A percentile compares a stretch with the other conserved stretches of the same genome.
Evolutionary conservation across 1,140 invertebrate genomes (phyloP).

Genomic region (Pachypeltis micranthus): DNA sequence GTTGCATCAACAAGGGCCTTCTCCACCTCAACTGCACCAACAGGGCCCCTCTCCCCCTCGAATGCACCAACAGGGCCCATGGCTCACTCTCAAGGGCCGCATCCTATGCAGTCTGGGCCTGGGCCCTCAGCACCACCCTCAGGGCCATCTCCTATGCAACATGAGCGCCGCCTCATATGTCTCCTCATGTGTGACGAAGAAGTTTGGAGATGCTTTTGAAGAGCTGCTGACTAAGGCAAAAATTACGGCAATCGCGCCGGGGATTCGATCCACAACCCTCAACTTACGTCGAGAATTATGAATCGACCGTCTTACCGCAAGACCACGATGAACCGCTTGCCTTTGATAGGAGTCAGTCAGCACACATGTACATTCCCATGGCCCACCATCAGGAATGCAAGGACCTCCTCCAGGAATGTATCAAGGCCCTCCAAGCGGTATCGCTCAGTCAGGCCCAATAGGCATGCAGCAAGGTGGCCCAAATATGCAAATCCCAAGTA

Average conservation of each 20-base stretch:
- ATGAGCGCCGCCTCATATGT: neutral
- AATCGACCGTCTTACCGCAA: too few species aligned
- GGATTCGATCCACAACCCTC: too few species aligned
- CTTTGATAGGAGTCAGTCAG: too few species aligned
- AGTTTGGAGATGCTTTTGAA: too few species aligned
- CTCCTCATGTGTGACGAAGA: too few species aligned
- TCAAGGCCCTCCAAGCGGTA: too few species aligned
- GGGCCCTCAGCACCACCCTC: neutral
- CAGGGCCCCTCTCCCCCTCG: neutral
- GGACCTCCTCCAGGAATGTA: neutral
- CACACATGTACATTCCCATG: neutral
- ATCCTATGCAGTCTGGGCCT: conserved; percentile 27
- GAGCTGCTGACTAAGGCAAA: too few species aligned
- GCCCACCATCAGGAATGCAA: neutral
- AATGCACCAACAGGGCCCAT: conserved; percentile 1
- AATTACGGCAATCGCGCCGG: too few species aligned
- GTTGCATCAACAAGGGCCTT: neutral
- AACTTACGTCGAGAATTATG: too few species aligned
- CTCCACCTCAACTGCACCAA: neutral
- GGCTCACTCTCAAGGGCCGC: conserved; percentile 19
- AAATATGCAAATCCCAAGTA: neutral
- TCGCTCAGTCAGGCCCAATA: neutral
- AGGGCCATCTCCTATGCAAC: conserved; percentile 12
- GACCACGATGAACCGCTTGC: too few species aligned
- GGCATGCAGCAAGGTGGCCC: neutral